A percentile compares a stretch with the other conserved stretches of the same genome.
Conservation (phyloP, 2,113 vertebrate genomes). For the Patagioenas fasciata region DNA sequence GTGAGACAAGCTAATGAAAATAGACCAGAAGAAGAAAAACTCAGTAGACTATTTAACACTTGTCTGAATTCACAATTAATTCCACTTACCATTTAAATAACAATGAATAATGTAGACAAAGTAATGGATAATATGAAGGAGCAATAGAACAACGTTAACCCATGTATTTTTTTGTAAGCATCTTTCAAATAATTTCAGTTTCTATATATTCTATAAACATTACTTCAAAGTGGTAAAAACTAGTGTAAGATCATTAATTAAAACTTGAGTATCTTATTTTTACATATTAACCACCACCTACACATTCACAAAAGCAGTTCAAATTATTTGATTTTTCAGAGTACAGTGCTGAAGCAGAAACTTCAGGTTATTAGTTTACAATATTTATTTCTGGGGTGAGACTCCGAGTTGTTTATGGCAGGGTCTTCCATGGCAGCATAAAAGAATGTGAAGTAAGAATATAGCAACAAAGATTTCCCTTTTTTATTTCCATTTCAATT, state of each 20-base stretch:
- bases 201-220: neutral
- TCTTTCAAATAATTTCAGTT: neutral
- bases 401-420: neutral
- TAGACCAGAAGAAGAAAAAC: neutral
- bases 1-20: neutral
- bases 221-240: neutral
- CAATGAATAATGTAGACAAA: neutral
- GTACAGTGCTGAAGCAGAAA: neutral
- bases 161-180: neutral
- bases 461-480: neutral
- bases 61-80: neutral
- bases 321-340: neutral
- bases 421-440: neutral
- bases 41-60: neutral
- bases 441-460: neutral
- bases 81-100: neutral
- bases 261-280: neutral
- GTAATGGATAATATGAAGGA: neutral
- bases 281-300: neutral
- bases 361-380: neutral
- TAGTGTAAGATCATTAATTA: neutral
- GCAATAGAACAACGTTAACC: accelerated
- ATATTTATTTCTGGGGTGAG: neutral
- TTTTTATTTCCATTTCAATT: neutral
- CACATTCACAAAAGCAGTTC: neutral